Base-by-base conservation (phyloP, 2,113 vertebrate genomes). In the Odocoileus hemionus region DNA sequence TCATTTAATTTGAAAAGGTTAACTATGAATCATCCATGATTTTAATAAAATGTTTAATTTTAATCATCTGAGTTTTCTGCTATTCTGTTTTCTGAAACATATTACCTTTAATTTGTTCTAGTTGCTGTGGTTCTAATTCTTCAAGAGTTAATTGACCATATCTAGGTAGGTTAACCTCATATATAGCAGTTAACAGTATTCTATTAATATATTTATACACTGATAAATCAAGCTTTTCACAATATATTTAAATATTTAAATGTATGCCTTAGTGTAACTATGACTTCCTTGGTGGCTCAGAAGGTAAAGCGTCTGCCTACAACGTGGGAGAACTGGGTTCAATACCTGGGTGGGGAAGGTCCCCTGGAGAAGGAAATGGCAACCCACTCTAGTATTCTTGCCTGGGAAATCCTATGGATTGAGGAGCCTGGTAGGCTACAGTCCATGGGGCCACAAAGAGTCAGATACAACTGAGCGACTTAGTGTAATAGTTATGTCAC, bases 1-100 rank as follows among this genome's bases (percentile, higher is more conserved):
- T 84, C 13, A 94, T 89, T 94, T 92, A 94, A 21, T 67, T 88
- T 97, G 78, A 94, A 97, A 94, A 90, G 80, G 36, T 95, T 92
- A 94, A 94, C 61, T 80, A 61, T 91, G 86, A 95, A 4, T 82
- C 86, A 93, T 36, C 39, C 50, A 50, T 87, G 39, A 78, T 88
- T 96, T 89, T 91, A 79, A 83, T 60, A 91, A 93, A 97, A 58
- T 74, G 1, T 21, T 47, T 95, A 85, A 96, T 94, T 97, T 91
- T 15, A 86, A 60, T 96, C 80, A 80, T 8, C 14, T 92, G 14
- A 92, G 50, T 89, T 78, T 58, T 83, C 0, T 5, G 25, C 25
- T 91, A 23, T 80, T 25, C 39, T 87, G 13, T 91, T 90, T 93
- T 64, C 54, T 76, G 52, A 94, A 92, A 84, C 26, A 6, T 19